Evolutionary conservation across 2,113 vertebrate genomes (phyloP).

Genomic region (Podocnemis expansa): DNA sequence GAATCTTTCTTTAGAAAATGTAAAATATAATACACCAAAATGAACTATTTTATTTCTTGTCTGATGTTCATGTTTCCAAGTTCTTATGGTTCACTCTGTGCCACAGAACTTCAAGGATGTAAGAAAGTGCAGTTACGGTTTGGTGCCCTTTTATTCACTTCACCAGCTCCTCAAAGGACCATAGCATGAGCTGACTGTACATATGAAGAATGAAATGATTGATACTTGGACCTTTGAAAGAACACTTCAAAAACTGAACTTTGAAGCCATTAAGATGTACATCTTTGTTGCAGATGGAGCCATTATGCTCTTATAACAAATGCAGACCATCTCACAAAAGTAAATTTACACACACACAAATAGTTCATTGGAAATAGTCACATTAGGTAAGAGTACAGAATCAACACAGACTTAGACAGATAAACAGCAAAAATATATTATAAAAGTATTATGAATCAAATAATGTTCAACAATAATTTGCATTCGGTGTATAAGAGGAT

Average conservation of each 20-base stretch:
- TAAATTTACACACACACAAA: background rate
- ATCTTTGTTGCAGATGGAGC: accelerated
- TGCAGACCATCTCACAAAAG: background rate
- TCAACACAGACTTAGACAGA: background rate
- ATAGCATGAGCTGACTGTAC: background rate
- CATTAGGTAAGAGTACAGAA: background rate
- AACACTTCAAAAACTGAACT: background rate
- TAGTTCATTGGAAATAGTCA: background rate
- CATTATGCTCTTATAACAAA: background rate
- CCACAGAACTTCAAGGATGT: background rate
- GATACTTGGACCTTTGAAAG: background rate
- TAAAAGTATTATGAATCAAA: background rate
- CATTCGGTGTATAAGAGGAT: background rate
- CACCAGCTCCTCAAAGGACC: background rate
- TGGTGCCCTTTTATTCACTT: background rate
- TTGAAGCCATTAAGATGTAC: background rate
- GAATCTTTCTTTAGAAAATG: background rate
- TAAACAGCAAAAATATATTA: background rate
- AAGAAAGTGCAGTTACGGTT: background rate
- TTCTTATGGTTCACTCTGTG: background rate
- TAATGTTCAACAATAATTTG: background rate
- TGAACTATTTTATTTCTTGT: background rate
- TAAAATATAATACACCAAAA: background rate
- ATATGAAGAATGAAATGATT: background rate
- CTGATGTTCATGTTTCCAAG: background rate